Conservation (phyloP, 2,113 vertebrate species). For the Vicugna pacos region DNA sequence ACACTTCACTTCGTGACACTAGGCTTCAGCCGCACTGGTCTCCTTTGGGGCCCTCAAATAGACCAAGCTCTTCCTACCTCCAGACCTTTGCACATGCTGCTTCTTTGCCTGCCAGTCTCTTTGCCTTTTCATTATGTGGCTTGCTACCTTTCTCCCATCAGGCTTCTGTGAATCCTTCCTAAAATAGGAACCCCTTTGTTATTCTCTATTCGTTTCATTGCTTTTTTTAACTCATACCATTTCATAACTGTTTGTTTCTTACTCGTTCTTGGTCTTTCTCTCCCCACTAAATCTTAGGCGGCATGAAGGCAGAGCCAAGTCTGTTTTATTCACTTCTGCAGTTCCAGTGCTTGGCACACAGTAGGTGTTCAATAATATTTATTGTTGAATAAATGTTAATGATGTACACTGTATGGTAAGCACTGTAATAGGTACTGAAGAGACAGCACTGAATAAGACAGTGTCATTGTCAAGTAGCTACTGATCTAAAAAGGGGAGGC, state of each 20-base stretch:
- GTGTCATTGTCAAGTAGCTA: not conserved
- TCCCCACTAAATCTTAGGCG: not conserved
- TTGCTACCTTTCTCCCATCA: not conserved
- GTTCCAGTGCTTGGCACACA: not conserved
- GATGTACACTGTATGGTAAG: not conserved
- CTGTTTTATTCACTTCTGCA: not conserved
- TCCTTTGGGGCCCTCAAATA: constrained; percentile 8
- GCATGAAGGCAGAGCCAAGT: not conserved
- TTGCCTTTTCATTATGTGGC: not conserved
- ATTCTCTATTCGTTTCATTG: not conserved
- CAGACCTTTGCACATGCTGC: not conserved
- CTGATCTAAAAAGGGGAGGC: not conserved
- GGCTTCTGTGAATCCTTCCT: not conserved
- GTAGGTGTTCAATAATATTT: not conserved
- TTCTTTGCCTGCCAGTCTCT: not conserved
- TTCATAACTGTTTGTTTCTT: not conserved
- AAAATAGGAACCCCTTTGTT: not conserved
- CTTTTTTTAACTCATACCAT: not conserved
- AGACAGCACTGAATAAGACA: not conserved
- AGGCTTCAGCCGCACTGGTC: not conserved
- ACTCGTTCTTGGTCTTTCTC: not conserved
- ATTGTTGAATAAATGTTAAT: not conserved
- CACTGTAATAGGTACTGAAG: not conserved
- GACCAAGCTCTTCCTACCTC: not conserved
- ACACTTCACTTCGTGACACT: not conserved